Percentiles rank a stretch among this genome's conserved stretches.
phyloP scores from a whole-genome alignment of 2,888 invertebrate species.

The Trachelus troglodyta region DNA sequence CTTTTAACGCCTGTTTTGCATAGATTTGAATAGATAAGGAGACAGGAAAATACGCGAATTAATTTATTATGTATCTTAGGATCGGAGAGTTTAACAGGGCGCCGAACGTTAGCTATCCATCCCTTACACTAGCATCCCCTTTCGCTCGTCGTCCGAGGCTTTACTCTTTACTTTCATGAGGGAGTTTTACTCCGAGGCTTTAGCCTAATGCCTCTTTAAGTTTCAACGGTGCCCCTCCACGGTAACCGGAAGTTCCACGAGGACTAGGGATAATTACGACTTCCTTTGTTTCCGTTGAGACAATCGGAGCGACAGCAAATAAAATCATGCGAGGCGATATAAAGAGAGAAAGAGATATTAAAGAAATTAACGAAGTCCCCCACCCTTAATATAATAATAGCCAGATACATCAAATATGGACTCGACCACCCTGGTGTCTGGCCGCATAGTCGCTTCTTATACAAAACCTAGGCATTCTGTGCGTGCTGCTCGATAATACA shows the following conservation, averaged over 20 bases:
- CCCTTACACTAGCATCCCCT: background rate
- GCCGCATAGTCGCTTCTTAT: background rate
- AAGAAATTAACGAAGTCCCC: background rate
- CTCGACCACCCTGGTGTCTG: background rate
- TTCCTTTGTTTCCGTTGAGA: conserved; percentile 3
- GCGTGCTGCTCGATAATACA: conserved; percentile 60
- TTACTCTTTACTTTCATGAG: conserved; percentile 49
- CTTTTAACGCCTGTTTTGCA: conserved; percentile 65
- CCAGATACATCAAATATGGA: background rate
- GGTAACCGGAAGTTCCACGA: conserved; percentile 4
- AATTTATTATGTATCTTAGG: conserved; percentile 64
- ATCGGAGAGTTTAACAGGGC: conserved; percentile 33
- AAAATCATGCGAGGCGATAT: background rate
- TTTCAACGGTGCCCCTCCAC: conserved; percentile 17
- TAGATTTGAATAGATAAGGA: conserved; percentile 66
- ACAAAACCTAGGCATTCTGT: conserved; percentile 45
- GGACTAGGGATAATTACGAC: conserved; percentile 16
- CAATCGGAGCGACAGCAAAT: background rate
- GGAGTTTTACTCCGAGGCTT: conserved; percentile 36
- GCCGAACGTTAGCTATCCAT: conserved; percentile 4
- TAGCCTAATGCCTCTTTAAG: conserved; percentile 54
- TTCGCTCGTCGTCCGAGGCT: conserved; percentile 28
- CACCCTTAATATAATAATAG: background rate
- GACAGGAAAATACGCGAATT: conserved; percentile 62
- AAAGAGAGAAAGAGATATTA: background rate